Conservation (phyloP, 2,888 invertebrate genomes). For the Tenthredo distinguenda region DNA sequence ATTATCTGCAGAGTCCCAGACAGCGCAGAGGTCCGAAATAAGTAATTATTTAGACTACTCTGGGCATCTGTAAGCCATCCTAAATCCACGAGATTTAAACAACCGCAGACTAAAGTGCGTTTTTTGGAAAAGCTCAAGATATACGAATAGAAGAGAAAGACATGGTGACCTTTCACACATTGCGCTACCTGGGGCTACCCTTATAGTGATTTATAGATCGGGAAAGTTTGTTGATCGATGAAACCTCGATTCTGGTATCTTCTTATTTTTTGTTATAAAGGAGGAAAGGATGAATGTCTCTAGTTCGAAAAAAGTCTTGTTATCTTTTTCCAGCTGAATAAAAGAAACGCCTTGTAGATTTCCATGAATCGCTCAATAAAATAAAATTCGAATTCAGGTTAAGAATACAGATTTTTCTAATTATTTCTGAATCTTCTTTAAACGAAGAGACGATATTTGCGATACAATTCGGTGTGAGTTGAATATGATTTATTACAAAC, state of each 20-base stretch:
- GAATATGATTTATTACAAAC: too few relatives aligned
- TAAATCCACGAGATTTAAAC: neutral
- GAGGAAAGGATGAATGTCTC: neutral
- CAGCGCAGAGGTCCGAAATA: neutral
- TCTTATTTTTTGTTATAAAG: neutral
- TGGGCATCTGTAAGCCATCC: neutral
- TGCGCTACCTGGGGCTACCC: neutral
- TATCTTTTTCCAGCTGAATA: neutral
- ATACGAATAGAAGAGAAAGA: neutral
- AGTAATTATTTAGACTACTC: neutral
- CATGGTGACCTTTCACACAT: neutral
- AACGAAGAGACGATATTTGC: too few relatives aligned
- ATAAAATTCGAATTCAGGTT: too few relatives aligned
- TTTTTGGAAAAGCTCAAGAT: neutral
- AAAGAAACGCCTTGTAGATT: neutral
- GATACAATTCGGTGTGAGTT: too few relatives aligned
- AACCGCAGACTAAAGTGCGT: neutral
- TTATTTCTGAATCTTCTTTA: too few relatives aligned
- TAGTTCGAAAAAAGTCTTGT: constrained; percentile 10
- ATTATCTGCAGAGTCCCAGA: neutral
- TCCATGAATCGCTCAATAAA: too few relatives aligned
- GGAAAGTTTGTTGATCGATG: neutral
- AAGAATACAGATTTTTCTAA: too few relatives aligned
- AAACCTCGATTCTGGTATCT: neutral
- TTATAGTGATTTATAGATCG: neutral